These are phyloP conservation scores for Dasysyrphus albostriatus DNA, from an alignment of 2,888 invertebrate genomes.

Conservation along the genomic window DNA sequence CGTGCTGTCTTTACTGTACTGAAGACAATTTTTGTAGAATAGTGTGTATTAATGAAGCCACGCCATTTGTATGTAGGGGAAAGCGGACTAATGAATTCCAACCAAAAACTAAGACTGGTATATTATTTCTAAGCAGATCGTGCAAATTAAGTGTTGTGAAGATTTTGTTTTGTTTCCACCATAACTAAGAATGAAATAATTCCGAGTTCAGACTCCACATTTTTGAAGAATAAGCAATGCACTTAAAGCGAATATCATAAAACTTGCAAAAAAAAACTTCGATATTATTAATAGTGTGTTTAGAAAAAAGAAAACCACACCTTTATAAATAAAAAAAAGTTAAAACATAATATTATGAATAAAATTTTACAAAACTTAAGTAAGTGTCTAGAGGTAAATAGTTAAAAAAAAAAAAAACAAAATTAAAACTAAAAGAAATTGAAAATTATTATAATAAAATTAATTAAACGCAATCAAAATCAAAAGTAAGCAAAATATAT, in stretches of 20 bases:
- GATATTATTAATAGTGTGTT: conserved; percentile 27
- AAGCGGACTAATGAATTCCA: too few relatives aligned
- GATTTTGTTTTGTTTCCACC: not conserved
- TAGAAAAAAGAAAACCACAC: conserved; percentile 11
- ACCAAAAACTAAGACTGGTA: too few relatives aligned
- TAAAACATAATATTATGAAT: conserved; percentile 26
- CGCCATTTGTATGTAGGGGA: too few relatives aligned
- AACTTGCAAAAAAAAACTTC: conserved; percentile 20
- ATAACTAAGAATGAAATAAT: not conserved
- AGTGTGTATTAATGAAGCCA: too few relatives aligned
- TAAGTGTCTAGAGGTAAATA: conserved; percentile 63
- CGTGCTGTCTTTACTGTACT: too few relatives aligned
- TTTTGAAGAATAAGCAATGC: conserved; percentile 25
- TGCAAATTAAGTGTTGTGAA: too few relatives aligned
- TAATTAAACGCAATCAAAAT: conserved; percentile 71
- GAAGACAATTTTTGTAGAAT: too few relatives aligned
- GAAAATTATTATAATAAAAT: conserved; percentile 36
- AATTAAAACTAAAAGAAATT: conserved; percentile 46
- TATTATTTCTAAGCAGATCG: too few relatives aligned
- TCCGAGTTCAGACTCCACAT: not conserved
- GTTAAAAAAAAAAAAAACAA: conserved; percentile 22
- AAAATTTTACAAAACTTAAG: conserved; percentile 53
- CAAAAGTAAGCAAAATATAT: conserved; percentile 56
- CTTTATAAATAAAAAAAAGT: conserved; percentile 28
- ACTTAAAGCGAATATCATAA: conserved; percentile 22